Percentiles rank a stretch among this genome's conserved stretches.
phyloP scores from a whole-genome alignment of 30 jellyfish, hydroid and myxozoan species.

The Hydra vulgaris region DNA sequence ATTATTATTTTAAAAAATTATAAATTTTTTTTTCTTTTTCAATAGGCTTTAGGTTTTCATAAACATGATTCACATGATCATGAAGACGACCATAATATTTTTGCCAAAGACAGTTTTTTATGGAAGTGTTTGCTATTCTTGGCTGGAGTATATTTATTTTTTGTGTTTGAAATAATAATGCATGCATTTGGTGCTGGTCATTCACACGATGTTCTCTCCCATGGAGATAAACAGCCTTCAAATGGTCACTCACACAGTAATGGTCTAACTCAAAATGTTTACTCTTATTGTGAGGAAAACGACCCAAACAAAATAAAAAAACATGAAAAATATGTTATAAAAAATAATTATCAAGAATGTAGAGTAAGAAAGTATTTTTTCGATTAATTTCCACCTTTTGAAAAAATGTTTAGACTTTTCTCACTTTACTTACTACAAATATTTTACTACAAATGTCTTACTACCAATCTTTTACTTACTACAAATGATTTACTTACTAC shows the following conservation, averaged over 20 bases:
- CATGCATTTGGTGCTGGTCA: constrained; percentile 44
- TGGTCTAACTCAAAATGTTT: no score
- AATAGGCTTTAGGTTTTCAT: constrained; percentile 51
- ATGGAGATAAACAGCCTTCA: neutral
- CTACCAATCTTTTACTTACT: no score
- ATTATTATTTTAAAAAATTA: neutral
- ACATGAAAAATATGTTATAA: neutral
- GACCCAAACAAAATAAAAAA: neutral
- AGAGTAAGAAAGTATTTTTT: neutral
- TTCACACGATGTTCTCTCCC: neutral
- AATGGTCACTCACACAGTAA: no score
- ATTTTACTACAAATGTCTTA: no score
- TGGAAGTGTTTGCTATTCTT: constrained; percentile 68
- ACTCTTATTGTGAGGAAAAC: no score
- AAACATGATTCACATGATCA: constrained; percentile 26
- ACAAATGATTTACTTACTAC: no score
- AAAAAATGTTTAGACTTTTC: neutral
- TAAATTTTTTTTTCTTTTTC: neutral
- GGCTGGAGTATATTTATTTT: constrained; percentile 57
- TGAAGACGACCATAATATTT: constrained; percentile 1
- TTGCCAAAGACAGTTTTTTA: constrained; percentile 29
- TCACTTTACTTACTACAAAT: no score
- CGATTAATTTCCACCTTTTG: neutral
- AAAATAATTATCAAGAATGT: neutral
- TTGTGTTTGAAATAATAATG: constrained; percentile 56